phyloP scores from a whole-genome alignment of 37 sponge, comb jelly and placozoan genomes.

The Oscarella lobularis region DNA sequence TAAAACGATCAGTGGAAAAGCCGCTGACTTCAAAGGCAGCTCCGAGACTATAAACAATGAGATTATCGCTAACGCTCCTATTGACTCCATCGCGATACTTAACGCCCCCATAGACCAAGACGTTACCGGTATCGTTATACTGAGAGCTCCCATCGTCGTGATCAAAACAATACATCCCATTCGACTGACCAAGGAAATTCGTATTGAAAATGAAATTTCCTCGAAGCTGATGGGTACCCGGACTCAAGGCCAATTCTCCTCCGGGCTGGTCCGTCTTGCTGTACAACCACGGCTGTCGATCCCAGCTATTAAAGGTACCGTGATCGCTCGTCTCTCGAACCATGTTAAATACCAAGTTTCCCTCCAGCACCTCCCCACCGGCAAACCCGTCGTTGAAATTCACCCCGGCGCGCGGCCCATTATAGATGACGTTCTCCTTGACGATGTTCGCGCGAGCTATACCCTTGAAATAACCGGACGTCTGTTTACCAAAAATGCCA shows the following conservation, averaged over 20 bases:
- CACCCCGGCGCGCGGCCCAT: conserved; percentile 43
- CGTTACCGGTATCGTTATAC: conserved; percentile 29
- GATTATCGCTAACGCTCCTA: conserved; percentile 20
- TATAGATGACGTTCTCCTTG: conserved; percentile 30
- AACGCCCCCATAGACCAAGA: conserved; percentile 37
- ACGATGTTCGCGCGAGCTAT: conserved; percentile 20
- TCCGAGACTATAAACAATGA: conserved; percentile 8
- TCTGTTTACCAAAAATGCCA: conserved; percentile 46
- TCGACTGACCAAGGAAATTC: conserved; percentile 1
- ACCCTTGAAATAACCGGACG: conserved; percentile 20
- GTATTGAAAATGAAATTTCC: conserved; percentile 35
- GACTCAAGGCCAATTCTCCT: conserved; percentile 12
- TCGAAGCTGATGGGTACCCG: conserved; percentile 12
- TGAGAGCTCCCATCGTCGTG: conserved; percentile 48
- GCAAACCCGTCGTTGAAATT: conserved; percentile 56
- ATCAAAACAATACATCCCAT: conserved; percentile 36
- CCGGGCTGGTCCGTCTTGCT: neutral
- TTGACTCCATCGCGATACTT: conserved; percentile 36
- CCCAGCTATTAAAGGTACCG: conserved; percentile 43
- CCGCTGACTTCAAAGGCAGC: neutral
- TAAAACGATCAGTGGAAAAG: neutral
- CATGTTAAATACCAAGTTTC: conserved; percentile 37
- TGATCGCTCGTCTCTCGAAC: conserved; percentile 44
- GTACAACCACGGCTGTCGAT: conserved; percentile 30
- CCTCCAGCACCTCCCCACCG: conserved; percentile 19